Evolutionary conservation across 2,113 vertebrate genomes (phyloP), one percentile per base, ranked within the genome.

Genomic region (Triplophysa rosa): DNA sequence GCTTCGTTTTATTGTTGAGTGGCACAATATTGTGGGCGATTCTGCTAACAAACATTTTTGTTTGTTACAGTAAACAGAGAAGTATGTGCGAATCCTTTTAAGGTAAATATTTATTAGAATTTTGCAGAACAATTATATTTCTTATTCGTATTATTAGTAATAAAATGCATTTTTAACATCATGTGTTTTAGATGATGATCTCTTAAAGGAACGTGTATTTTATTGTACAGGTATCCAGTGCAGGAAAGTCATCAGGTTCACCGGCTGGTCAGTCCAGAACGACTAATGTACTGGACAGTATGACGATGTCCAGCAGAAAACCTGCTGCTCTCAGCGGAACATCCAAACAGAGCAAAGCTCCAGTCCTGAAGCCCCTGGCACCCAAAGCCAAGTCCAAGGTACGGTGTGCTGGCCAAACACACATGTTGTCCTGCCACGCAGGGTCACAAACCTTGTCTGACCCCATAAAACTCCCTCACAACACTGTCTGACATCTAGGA

Each of bases 1-100:
- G 4, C 63, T 37, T 12, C 1, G 42, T 45, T 45, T 45, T 45
- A 12, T 45, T 42, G 10, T 42, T 42, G 9, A 42, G 10, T 10
- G 7, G 40, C 40, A 42, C 40, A 11, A 29, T 29, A 4, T 47
- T 52, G 5, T 16, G 16, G 4, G 14, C 5, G 4, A 6, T 19
- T n/a, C 54, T 21, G 23, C 12, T 63, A 29, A 29, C 61, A 16
- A 17, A 16, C 2, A 29, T 47, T 2, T 16, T 13, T 79, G 16
- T 78, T n/a, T 72, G 67, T 85, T 81, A 1, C 87, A 91, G 92
- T 76, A 56, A 88, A 82, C 87, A 95, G 87, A 90, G 91, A 90
- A 71, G 94, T 92, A 81, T 91, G 96, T 78, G 88, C 94, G 63
- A 99, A 99, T 87, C 98, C 98, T 63, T 99, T 99, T 54, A 98